Percentiles rank a stretch among this genome's conserved stretches.
phyloP scores from a whole-genome alignment of 2,888 invertebrate genomes.

The Eretmocerus hayati region DNA sequence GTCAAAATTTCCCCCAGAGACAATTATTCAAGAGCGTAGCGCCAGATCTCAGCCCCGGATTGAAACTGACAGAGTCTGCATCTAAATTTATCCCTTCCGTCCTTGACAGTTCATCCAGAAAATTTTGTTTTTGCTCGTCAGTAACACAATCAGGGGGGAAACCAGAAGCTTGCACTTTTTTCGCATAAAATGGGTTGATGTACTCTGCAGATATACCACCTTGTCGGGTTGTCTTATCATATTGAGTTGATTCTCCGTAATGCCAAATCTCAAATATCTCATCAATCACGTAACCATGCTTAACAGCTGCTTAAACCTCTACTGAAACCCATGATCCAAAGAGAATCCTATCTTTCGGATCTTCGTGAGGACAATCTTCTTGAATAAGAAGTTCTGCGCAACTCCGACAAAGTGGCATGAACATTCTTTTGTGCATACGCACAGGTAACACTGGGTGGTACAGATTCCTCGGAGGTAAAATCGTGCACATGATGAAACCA shows the following conservation, averaged over 20 bases:
- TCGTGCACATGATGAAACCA: slow-evolving; percentile 22
- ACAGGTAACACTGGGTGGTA: slow-evolving; percentile 35
- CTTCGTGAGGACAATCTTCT: slow-evolving; percentile 31
- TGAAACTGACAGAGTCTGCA: background rate
- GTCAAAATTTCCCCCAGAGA: background rate
- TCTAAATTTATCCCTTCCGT: background rate
- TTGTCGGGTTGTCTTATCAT: slow-evolving; percentile 19
- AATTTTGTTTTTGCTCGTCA: background rate
- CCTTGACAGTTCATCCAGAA: background rate
- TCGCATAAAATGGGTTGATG: slow-evolving; percentile 33
- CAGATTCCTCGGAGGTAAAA: slow-evolving; percentile 26
- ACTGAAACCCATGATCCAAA: slow-evolving; percentile 37
- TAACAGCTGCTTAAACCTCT: slow-evolving; percentile 35
- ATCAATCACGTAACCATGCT: slow-evolving; percentile 33
- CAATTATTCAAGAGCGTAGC: background rate
- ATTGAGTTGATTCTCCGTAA: slow-evolving; percentile 29
- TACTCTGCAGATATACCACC: slow-evolving; percentile 30
- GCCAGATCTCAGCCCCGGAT: background rate
- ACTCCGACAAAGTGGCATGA: slow-evolving; percentile 36
- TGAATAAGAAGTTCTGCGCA: slow-evolving; percentile 27
- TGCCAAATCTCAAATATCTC: slow-evolving; percentile 37
- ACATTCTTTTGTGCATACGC: slow-evolving; percentile 30
- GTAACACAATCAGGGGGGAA: background rate
- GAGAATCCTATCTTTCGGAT: slow-evolving; percentile 25
- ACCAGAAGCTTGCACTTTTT: background rate